Percentiles rank a stretch among this genome's conserved stretches.
Conservation (phyloP, 2,797 vertebrate genomes). For the Sandelia bainsii region DNA sequence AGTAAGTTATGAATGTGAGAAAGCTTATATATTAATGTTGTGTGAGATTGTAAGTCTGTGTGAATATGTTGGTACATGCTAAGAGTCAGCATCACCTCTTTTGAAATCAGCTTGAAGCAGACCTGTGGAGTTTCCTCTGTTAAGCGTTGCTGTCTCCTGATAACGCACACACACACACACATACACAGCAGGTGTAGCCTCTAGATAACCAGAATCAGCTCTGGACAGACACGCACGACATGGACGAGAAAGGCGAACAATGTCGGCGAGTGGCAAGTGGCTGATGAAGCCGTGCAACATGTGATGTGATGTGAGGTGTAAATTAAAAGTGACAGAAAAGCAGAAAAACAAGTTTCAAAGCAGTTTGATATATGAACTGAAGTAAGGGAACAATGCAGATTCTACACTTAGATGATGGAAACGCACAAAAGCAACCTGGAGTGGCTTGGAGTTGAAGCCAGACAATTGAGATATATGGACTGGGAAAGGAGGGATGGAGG, state of each 20-base stretch:
- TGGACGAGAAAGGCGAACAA: slow-evolving; percentile 36
- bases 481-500: slow-evolving; percentile 26
- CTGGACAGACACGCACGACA: not conserved
- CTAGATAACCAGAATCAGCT: slow-evolving; percentile 72
- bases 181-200: slow-evolving; percentile 60
- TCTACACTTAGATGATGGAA: not conserved
- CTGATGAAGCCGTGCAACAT: not conserved
- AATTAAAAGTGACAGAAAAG: slow-evolving; percentile 40
- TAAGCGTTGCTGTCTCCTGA: slow-evolving; percentile 59
- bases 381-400: slow-evolving; percentile 39
- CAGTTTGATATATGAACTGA: slow-evolving; percentile 55
- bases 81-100: slow-evolving; percentile 42
- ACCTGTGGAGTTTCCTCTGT: slow-evolving; percentile 72
- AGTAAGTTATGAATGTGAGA: slow-evolving; percentile 47
- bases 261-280: slow-evolving; percentile 30
- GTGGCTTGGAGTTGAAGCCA: not conserved
- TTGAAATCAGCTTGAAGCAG: slow-evolving; percentile 71
- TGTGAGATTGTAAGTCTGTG: slow-evolving; percentile 18
- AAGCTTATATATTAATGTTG: slow-evolving; percentile 9
- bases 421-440: slow-evolving; percentile 18
- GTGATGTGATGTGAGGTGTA: slow-evolving; percentile 34
- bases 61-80: not conserved
- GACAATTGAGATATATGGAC: slow-evolving; percentile 43
- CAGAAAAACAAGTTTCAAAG: slow-evolving; percentile 39
- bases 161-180: slow-evolving; percentile 60